phyloP scores from a whole-genome alignment of 2,888 invertebrate genomes.

The Hirtodrosophila alboralis region DNA sequence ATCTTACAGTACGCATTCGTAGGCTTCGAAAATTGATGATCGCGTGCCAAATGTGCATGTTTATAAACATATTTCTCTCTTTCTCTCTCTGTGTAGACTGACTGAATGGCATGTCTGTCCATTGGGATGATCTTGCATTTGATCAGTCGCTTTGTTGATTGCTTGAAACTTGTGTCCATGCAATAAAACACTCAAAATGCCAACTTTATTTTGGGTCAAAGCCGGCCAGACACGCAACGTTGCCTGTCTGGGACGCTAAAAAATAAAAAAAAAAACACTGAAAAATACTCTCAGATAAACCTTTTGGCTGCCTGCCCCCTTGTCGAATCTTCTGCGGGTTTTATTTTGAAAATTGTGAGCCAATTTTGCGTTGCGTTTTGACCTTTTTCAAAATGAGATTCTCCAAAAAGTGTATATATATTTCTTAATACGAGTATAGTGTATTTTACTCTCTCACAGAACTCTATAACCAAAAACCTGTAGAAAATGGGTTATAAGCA shows the following conservation, averaged over 20 bases:
- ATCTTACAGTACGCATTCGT: slow-evolving; percentile 72
- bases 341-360: slow-evolving; percentile 46
- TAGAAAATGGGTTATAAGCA: slow-evolving; percentile 62
- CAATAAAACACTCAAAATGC: slow-evolving; percentile 80
- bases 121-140: slow-evolving; percentile 77
- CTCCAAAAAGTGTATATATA: slow-evolving; percentile 32
- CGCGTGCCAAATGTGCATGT: slow-evolving; percentile 80
- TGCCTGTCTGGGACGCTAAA: slow-evolving; percentile 57
- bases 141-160: slow-evolving; percentile 80
- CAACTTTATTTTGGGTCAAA: slow-evolving; percentile 81
- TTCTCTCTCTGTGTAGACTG: slow-evolving; percentile 3
- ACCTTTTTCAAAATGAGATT: slow-evolving; percentile 55
- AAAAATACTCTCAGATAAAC: slow-evolving; percentile 54
- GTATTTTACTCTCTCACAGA: slow-evolving; percentile 19
- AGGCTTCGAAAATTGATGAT: slow-evolving; percentile 72
- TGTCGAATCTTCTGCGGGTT: slow-evolving; percentile 7
- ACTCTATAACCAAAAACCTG: slow-evolving; percentile 46
- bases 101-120: slow-evolving; percentile 58
- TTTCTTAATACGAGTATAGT: slow-evolving; percentile 27
- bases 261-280: slow-evolving; percentile 15
- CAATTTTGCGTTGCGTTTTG: slow-evolving; percentile 72
- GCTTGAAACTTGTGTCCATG: slow-evolving; percentile 80
- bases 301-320: slow-evolving; percentile 44
- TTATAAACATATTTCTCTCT: slow-evolving; percentile 75
- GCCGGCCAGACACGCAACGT: slow-evolving; percentile 76